phyloP scores from a whole-genome alignment of 2,113 vertebrate genomes.

The Collichthys lucidus region DNA sequence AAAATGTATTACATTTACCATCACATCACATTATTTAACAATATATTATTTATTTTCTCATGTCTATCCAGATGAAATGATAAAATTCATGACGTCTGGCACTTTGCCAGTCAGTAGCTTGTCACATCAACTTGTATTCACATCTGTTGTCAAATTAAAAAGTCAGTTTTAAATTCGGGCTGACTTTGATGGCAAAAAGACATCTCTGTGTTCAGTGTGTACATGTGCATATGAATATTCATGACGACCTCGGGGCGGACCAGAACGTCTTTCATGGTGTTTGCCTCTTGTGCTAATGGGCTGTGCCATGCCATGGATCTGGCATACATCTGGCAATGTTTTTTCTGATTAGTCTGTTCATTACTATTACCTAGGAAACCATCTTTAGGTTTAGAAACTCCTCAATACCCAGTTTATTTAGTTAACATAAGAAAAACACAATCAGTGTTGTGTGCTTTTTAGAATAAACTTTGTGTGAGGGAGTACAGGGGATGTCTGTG shows the following conservation, averaged over 20 bases:
- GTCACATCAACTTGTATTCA: slow-evolving; percentile 60
- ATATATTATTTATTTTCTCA: no score
- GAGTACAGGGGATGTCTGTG: not conserved
- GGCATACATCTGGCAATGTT: slow-evolving; percentile 59
- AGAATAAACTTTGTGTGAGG: slow-evolving; percentile 4
- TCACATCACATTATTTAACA: not conserved
- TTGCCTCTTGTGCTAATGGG: slow-evolving; percentile 69
- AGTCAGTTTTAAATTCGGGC: slow-evolving; percentile 59
- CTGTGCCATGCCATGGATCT: slow-evolving; percentile 57
- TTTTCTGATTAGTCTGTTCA: slow-evolving; percentile 21
- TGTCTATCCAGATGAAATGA: not conserved
- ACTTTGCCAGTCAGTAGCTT: slow-evolving; percentile 50
- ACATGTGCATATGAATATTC: slow-evolving; percentile 85
- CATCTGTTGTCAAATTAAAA: slow-evolving; percentile 72
- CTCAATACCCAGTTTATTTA: not conserved
- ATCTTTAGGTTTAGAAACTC: slow-evolving; percentile 3
- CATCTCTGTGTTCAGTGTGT: slow-evolving; percentile 50
- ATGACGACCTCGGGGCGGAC: slow-evolving; percentile 67
- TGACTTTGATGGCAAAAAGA: slow-evolving; percentile 67
- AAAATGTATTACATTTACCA: not conserved
- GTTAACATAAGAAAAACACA: not conserved
- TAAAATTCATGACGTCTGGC: slow-evolving; percentile 39
- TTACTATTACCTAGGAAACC: slow-evolving; percentile 1
- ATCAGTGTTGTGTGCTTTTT: not conserved
- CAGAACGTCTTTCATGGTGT: slow-evolving; percentile 68